Evolutionary conservation across 2,888 invertebrate species (phyloP).

Genomic region (Sarcophaga rosellei): DNA sequence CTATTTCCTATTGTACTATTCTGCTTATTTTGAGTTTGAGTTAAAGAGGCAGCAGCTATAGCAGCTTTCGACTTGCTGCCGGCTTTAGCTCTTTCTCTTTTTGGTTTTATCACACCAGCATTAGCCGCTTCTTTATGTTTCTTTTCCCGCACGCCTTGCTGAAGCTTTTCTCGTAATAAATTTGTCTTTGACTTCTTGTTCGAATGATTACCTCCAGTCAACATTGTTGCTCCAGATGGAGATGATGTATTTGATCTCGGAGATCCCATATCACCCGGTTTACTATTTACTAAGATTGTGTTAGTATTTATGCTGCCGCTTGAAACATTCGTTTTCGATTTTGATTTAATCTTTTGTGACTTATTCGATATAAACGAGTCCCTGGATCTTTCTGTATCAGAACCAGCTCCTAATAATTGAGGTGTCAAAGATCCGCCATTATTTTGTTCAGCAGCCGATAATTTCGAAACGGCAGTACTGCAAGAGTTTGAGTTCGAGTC

Average conservation of each 20-base stretch:
- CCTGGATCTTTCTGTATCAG: slow-evolving; percentile 81
- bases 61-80: slow-evolving; percentile 72
- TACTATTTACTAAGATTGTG: slow-evolving; percentile 68
- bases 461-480: slow-evolving; percentile 82
- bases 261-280: slow-evolving; percentile 63
- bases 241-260: slow-evolving; percentile 71
- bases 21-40: slow-evolving; percentile 41
- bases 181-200: slow-evolving; percentile 77
- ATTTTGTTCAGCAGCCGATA: slow-evolving; percentile 81
- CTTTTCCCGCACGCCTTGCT: slow-evolving; percentile 78
- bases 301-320: slow-evolving; percentile 26
- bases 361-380: slow-evolving; percentile 83
- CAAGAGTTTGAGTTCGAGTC: slow-evolving; percentile 82
- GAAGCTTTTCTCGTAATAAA: slow-evolving; percentile 78
- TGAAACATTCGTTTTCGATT: slow-evolving; percentile 59
- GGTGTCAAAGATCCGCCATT: slow-evolving; percentile 77
- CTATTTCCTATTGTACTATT: slow-evolving; percentile 46
- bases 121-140: slow-evolving; percentile 69
- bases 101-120: slow-evolving; percentile 72
- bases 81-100: slow-evolving; percentile 76
- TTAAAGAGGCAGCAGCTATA: slow-evolving; percentile 25
- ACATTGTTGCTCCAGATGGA: slow-evolving; percentile 65
- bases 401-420: slow-evolving; percentile 82
- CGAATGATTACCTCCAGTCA: slow-evolving; percentile 40
- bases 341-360: slow-evolving; percentile 71